Base-by-base conservation (phyloP, 2,888 invertebrate genomes). In the Mactromeris polynyma region DNA sequence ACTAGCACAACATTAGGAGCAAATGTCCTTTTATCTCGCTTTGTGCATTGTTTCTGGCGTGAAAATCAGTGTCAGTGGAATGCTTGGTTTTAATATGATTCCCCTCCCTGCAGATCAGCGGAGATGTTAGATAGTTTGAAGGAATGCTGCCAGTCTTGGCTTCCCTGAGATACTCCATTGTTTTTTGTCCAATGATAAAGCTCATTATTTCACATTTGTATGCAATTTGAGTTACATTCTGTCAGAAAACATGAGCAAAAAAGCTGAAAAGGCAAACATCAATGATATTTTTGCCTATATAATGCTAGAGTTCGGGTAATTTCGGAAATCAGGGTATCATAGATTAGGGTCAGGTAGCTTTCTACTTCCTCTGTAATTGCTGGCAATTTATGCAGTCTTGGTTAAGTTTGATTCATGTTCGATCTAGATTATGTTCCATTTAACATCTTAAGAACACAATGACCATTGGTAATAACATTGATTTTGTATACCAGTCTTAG, bases 21-120 rank as follows among this genome's bases (percentile, higher is more conserved):
- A 84, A 84, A 84, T 54, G 78, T 78, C 78, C 84, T 84, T 84
- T 84, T 84, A 84, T 84, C 84, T 69, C 6, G 84, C 42, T 78
- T 78, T 36, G 36, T 78, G 84, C 84, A 84, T 84, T 84, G 84
- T 84, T 84, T 78, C 84, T 77, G 77, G 84, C 77, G 84, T 84
- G 84, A 84, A 84, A 84, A 84, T 77, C 84, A 78, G 33, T 77
- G 84, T 84, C 31, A n/a, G 38, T 21, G 36, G 84, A 73, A 73
- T 73, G 73, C 73, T 73, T 33, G 73, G 33, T 33, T 73, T 73
- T 73, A 73, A 73, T 73, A 33, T 33, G 73, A 73, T 36, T 73
- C 73, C 26, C 26, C 73, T 73, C 73, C 17, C 33, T 17, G 33
- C 73, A 73, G 73, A 33, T 73, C 73, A 19, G 19, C 19, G 9